Conservation (phyloP, 2,113 vertebrate genomes). For the Caranx ignobilis region DNA sequence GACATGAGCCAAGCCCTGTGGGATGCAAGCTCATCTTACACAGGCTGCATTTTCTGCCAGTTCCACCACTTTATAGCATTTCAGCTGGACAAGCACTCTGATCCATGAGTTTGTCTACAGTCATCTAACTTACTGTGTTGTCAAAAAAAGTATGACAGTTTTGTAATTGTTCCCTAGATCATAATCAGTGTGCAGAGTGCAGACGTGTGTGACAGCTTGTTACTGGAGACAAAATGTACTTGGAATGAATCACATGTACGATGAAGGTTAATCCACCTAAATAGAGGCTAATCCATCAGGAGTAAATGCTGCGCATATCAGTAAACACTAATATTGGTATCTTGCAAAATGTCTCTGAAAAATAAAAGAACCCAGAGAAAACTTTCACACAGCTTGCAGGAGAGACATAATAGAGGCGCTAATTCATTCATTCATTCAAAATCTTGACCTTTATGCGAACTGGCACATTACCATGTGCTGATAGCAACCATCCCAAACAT, state of each 20-base stretch:
- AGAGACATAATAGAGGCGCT: slow-evolving; percentile 43
- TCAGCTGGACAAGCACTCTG: slow-evolving; percentile 50
- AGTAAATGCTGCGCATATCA: slow-evolving; percentile 27
- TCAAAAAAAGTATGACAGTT: slow-evolving; percentile 32
- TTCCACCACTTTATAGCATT: slow-evolving; percentile 52
- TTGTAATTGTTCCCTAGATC: slow-evolving; percentile 32
- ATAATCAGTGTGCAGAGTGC: slow-evolving; percentile 18
- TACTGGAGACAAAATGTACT: slow-evolving; percentile 34
- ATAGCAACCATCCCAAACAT: slow-evolving; percentile 62
- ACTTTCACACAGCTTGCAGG: slow-evolving; percentile 48
- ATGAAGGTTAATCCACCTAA: slow-evolving; percentile 51
- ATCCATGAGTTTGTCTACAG: slow-evolving; percentile 30
- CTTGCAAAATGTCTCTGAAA: slow-evolving; percentile 35
- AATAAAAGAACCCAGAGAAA: slow-evolving; percentile 22
- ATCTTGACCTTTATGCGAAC: slow-evolving; percentile 72
- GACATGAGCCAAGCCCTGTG: slow-evolving; percentile 55
- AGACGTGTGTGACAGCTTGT: slow-evolving; percentile 7
- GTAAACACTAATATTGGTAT: slow-evolving; percentile 12
- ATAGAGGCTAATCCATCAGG: slow-evolving; percentile 30
- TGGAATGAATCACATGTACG: slow-evolving; percentile 42
- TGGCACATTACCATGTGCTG: slow-evolving; percentile 63
- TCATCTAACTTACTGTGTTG: slow-evolving; percentile 24
- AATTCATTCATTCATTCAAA: slow-evolving; percentile 65
- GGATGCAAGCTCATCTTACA: slow-evolving; percentile 54
- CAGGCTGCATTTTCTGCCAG: slow-evolving; percentile 46